Evolutionary conservation across 1,140 invertebrate genomes (phyloP).

Genomic region (Bicyclus anynana): DNA sequence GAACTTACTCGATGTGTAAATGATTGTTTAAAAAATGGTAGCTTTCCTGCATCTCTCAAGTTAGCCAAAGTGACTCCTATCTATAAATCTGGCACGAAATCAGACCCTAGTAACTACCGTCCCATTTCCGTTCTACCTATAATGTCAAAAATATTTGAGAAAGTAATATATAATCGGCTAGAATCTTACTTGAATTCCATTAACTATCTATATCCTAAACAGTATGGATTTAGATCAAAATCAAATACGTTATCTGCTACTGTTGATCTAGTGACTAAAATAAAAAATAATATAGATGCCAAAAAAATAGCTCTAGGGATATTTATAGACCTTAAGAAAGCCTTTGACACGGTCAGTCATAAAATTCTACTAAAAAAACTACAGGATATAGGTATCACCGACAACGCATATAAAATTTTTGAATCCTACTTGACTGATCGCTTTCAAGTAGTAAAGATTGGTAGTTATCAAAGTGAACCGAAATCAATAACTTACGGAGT

Average conservation of each 20-base stretch:
- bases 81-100: slow-evolving; percentile 19
- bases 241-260: slow-evolving; percentile 24
- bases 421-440: neutral
- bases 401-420: slow-evolving; percentile 11
- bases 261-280: slow-evolving; percentile 26
- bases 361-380: slow-evolving; percentile 15
- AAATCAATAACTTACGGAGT: too few relatives aligned
- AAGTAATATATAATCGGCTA: slow-evolving; percentile 17
- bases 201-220: slow-evolving; percentile 18
- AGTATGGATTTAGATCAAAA: slow-evolving; percentile 29
- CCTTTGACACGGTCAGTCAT: too few relatives aligned
- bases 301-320: slow-evolving; percentile 24
- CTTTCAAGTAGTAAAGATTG: too few relatives aligned
- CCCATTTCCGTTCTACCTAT: neutral
- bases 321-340: too few relatives aligned
- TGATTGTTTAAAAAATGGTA: slow-evolving; percentile 17
- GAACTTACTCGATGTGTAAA: slow-evolving; percentile 27
- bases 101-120: slow-evolving; percentile 1
- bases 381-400: slow-evolving; percentile 12
- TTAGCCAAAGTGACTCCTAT: slow-evolving; percentile 33
- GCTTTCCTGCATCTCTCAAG: slow-evolving; percentile 29
- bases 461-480: neutral
- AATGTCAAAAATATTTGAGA: slow-evolving; percentile 28
- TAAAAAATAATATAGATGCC: slow-evolving; percentile 26
- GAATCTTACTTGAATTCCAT: slow-evolving; percentile 15